phyloP scores from a whole-genome alignment of 2,888 invertebrate genomes.

The Oscheius sp. region DNA sequence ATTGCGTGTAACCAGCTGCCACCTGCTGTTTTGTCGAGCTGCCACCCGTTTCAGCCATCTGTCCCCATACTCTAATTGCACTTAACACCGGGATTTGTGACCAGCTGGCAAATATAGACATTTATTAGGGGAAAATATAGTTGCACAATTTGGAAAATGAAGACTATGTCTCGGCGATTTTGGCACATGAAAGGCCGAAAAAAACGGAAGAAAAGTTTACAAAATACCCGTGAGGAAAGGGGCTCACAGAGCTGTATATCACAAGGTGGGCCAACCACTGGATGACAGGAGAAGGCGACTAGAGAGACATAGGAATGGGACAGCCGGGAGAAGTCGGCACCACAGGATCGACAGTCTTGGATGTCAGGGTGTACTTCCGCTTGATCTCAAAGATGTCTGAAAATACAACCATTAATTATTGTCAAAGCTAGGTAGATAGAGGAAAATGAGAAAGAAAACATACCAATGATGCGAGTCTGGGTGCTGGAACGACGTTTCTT shows the following conservation, averaged over 20 bases:
- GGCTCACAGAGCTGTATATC: constrained; percentile 26
- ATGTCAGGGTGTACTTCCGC: constrained; percentile 12
- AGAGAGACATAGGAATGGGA: not conserved
- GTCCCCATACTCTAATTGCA: constrained; percentile 24
- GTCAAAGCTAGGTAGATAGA: not conserved
- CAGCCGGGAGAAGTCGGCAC: constrained; percentile 1
- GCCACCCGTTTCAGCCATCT: constrained; percentile 35
- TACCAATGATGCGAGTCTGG: constrained; percentile 26
- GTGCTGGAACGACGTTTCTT: constrained; percentile 6
- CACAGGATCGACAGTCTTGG: constrained; percentile 17
- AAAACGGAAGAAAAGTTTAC: not conserved
- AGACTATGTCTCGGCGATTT: not conserved
- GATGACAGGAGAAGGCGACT: constrained; percentile 14
- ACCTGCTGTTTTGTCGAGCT: constrained; percentile 31
- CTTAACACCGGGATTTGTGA: constrained; percentile 26
- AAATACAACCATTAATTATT: constrained; percentile 1
- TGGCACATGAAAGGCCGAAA: constrained; percentile 15
- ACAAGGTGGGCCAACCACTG: constrained; percentile 3
- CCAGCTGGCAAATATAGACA: constrained; percentile 20
- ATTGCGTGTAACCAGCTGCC: not conserved
- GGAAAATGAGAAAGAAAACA: constrained; percentile 4
- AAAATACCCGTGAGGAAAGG: constrained; percentile 31
- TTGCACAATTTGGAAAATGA: constrained; percentile 12
- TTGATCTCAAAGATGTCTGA: constrained; percentile 20
- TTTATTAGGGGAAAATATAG: constrained; percentile 14